phyloP scores from a whole-genome alignment of 2,113 vertebrate species.

The Pundamilia nyererei region DNA sequence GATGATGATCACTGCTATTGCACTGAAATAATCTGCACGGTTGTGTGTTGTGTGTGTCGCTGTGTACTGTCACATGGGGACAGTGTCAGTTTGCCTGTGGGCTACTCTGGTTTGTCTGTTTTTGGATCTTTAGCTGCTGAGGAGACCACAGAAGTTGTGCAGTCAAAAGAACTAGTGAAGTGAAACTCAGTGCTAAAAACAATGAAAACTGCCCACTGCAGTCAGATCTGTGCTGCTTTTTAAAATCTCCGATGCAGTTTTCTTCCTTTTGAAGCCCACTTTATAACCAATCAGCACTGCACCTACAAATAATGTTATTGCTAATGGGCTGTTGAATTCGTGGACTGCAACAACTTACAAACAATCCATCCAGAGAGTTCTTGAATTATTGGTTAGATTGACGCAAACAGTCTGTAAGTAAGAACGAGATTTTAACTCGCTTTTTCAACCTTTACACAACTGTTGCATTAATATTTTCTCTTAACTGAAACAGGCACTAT shows the following conservation, averaged over 20 bases:
- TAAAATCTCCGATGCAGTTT: not conserved
- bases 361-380: not conserved
- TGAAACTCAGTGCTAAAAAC: not conserved
- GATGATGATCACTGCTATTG: not conserved
- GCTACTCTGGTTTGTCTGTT: not conserved
- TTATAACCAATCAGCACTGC: not conserved
- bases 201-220: not conserved
- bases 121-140: not conserved
- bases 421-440: not conserved
- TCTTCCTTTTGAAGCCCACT: not conserved
- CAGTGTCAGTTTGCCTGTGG: not conserved
- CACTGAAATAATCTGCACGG: not conserved
- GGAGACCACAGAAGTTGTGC: not conserved
- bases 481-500: not conserved
- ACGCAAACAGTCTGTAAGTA: not conserved
- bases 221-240: not conserved
- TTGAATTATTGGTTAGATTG: not conserved
- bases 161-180: not conserved
- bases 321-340: not conserved
- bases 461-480: not conserved
- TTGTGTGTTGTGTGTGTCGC: not conserved
- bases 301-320: not conserved
- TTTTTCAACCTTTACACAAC: not conserved
- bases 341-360: not conserved
- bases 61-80: not conserved